Evolutionary conservation across 2,797 vertebrate species (phyloP).

Genomic region (Onychomys arenicola): DNA sequence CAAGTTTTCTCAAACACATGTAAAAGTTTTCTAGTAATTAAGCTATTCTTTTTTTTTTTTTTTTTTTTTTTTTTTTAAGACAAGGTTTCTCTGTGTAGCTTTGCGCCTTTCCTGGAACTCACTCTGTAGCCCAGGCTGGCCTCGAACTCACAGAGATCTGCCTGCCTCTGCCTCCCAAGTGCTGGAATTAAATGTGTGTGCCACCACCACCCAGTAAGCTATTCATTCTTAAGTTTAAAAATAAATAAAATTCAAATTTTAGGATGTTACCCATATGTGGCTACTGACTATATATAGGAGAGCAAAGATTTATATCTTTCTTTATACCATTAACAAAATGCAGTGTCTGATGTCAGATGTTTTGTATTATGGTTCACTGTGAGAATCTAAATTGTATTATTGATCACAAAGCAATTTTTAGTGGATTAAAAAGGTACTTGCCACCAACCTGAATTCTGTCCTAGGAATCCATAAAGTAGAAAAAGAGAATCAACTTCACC

Average conservation of each 20-base stretch:
- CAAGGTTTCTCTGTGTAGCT: too few species aligned
- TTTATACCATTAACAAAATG: neutral
- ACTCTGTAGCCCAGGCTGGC: too few species aligned
- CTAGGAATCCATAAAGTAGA: neutral
- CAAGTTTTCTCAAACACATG: slow-evolving; percentile 29
- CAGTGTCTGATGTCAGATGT: neutral
- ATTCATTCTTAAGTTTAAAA: slow-evolving; percentile 45
- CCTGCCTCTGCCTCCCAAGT: too few species aligned
- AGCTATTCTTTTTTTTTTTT: too few species aligned
- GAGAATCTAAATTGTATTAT: neutral
- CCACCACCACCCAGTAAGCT: neutral
- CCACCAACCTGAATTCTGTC: neutral
- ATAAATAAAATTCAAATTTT: slow-evolving; percentile 29
- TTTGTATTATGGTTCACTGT: neutral
- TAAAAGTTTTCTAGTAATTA: neutral
- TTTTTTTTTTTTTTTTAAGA: too few species aligned
- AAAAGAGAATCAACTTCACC: neutral
- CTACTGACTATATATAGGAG: neutral
- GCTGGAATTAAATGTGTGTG: too few species aligned
- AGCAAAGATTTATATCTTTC: neutral
- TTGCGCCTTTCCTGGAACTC: too few species aligned
- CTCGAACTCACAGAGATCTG: too few species aligned
- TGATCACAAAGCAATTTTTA: slow-evolving; percentile 5
- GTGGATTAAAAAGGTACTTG: neutral
- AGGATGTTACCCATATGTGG: neutral